phyloP scores from a whole-genome alignment of 2,113 vertebrate species.

The cattle (Bos taurus) region DNA sequence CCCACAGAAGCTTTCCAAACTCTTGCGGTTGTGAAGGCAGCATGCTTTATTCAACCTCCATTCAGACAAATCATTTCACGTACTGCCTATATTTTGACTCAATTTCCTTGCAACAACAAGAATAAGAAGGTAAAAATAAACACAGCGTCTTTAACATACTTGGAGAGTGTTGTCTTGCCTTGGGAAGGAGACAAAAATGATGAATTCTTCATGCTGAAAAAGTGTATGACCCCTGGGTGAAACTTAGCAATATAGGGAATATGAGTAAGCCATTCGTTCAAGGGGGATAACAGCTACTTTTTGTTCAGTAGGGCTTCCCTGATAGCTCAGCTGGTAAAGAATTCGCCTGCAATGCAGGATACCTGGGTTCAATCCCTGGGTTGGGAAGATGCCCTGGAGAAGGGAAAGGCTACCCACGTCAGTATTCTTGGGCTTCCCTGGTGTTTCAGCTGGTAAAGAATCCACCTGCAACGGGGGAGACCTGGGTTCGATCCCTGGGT shows the following conservation, averaged over 20 bases:
- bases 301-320: no score
- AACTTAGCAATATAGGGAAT: no score
- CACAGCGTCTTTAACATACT: not conserved
- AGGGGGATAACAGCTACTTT: not conserved
- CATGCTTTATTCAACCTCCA: not conserved
- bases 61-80: not conserved
- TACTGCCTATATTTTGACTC: not conserved
- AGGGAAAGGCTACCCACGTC: not conserved
- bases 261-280: not conserved
- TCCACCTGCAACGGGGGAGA: not conserved
- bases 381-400: not conserved
- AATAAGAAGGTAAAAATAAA: not conserved
- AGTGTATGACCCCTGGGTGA: not conserved
- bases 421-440: not conserved
- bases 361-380: not conserved
- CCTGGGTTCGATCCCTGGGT: not conserved
- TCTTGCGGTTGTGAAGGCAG: rapidly evolving
- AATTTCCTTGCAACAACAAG: no score
- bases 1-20: not conserved
- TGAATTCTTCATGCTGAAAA: not conserved
- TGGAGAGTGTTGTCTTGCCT: not conserved
- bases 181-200: not conserved
- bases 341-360: rapidly evolving
- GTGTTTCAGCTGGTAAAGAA: not conserved
- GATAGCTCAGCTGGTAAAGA: not conserved